Conservation (phyloP, 1,140 invertebrate species). For the Harpegnathos saltator region DNA sequence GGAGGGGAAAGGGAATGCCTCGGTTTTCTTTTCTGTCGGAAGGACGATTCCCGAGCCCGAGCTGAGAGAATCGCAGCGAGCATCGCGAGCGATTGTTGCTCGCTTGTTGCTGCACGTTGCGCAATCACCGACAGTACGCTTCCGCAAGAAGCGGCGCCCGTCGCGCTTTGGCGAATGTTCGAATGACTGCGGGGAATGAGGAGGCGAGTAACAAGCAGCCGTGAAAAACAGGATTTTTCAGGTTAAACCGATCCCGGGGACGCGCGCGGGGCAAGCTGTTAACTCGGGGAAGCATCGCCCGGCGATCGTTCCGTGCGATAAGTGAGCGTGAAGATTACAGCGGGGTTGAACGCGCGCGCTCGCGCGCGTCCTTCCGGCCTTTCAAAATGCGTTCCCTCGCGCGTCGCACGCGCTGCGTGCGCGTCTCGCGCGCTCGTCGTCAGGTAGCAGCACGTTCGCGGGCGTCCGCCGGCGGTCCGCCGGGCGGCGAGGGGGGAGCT, state of each 20-base stretch:
- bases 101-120: too few species aligned
- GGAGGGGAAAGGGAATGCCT: too few species aligned
- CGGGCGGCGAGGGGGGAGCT: too few species aligned
- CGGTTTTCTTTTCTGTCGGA: conserved; percentile 7
- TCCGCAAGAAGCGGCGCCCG: too few species aligned
- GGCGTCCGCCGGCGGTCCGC: too few species aligned
- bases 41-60: background rate
- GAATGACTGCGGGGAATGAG: too few species aligned
- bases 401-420: conserved; percentile 50
- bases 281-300: conserved; percentile 46
- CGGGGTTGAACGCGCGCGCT: conserved; percentile 65
- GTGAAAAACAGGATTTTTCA: background rate
- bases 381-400: conserved; percentile 72
- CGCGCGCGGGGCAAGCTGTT: conserved; percentile 30
- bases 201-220: background rate
- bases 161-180: too few species aligned
- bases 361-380: conserved; percentile 68
- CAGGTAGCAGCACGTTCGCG: conserved; percentile 70
- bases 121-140: too few species aligned
- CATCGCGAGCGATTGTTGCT: too few species aligned
- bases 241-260: background rate
- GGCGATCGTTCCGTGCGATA: conserved; percentile 66
- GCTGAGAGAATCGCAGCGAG: too few species aligned
- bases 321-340: conserved; percentile 68
- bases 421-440: conserved; percentile 51